Base-by-base conservation (phyloP, 2,888 invertebrate genomes). In the Bombylius major region DNA sequence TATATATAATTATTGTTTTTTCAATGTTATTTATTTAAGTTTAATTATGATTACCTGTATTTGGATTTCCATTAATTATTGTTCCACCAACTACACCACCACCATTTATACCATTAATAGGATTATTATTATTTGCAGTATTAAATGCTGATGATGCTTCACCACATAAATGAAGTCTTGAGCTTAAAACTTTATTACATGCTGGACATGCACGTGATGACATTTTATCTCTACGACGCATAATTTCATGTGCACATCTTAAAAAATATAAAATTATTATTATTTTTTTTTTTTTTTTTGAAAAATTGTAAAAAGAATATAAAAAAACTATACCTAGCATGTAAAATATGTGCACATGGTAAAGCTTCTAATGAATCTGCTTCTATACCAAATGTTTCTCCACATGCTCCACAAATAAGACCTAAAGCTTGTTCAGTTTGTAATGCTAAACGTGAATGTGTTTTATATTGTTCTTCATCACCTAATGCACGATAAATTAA, bases 311-410 rank as follows among this genome's bases (percentile, higher is more conserved):
- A 51, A 67, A 62, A 53, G 55, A 5, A 55, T n/a, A n/a, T 23
- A 23, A 23, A 5, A 50, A 57, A 57, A 50, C 50, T 50, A 57
- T 70, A 88, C 89, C 87, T 84, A 48, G 88, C 84, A 67, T 92
- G 92, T 51, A 91, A 80, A 62, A 92, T 89, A 69, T 92, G 92
- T 5, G 89, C 85, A 75, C 92, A 93, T 4, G 90, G 89, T 62
- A 92, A 75, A 14, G 88, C 86, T 63, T 91, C 90, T 48, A 92
- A 76, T 14, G 82, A 82, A 65, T 84, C 84, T 1, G 84, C 82
- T 62, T 85, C 82, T 56, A 82, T 73, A 4, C 87, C 87, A 61
- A 91, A 83, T 4, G 86, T 82, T 61, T 87, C 84, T 56, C 89
- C 84, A 69, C 91, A 91, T 6, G 86, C 83, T 3, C 89, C 91